Evolutionary conservation across 2,113 vertebrate species (phyloP).

Genomic region (Caretta caretta): DNA sequence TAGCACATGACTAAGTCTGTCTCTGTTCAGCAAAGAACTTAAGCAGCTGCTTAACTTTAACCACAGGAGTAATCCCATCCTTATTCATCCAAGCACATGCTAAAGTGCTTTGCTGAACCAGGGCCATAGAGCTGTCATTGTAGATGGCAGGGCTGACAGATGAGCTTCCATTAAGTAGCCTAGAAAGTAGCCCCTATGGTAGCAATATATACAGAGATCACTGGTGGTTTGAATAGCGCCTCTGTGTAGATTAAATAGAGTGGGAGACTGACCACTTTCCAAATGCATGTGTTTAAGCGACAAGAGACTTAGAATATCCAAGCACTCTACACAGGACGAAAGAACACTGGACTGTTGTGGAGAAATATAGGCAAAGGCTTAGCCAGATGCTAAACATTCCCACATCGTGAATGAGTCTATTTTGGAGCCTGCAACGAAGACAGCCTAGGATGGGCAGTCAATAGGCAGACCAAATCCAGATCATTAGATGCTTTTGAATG

Average conservation of each 20-base stretch:
- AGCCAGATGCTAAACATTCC: background rate
- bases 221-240: background rate
- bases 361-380: background rate
- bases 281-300: background rate
- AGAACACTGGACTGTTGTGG: rapidly evolving
- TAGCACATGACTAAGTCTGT: background rate
- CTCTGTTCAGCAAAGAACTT: background rate
- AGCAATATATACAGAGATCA: background rate
- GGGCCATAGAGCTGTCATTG: background rate
- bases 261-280: background rate
- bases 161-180: background rate
- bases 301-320: background rate
- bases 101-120: background rate
- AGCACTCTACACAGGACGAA: background rate
- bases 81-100: background rate
- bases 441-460: background rate
- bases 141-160: background rate
- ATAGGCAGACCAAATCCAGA: background rate
- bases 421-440: background rate
- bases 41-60: background rate
- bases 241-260: background rate
- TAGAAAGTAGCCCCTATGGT: background rate
- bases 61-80: rapidly evolving
- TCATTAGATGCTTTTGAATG: background rate
- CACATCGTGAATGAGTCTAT: background rate